A percentile compares a stretch with the other conserved stretches of the same genome.
Evolutionary conservation across 1,140 invertebrate species (phyloP).

Genomic region (Cherax quadricarinatus): DNA sequence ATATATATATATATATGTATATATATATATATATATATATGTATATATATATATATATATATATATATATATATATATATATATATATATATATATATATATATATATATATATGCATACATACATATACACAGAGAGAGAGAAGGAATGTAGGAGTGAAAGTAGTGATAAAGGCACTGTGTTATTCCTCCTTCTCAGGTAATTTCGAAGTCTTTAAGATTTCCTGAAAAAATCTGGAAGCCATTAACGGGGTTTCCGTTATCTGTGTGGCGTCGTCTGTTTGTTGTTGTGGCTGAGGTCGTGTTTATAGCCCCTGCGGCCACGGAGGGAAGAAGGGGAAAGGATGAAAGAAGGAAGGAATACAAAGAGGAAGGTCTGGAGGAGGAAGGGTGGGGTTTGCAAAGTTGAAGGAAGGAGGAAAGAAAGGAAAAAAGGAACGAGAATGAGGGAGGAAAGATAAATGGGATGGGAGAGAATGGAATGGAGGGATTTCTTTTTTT

Average conservation of each 20-base stretch:
- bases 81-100: too few species aligned
- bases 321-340: not conserved
- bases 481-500: not conserved
- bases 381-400: not conserved
- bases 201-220: not conserved
- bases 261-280: not conserved
- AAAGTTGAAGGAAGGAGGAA: not conserved
- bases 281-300: not conserved
- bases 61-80: too few species aligned
- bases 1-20: too few species aligned
- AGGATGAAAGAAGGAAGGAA: not conserved
- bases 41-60: too few species aligned
- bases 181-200: not conserved
- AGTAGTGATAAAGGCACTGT: not conserved
- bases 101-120: too few species aligned
- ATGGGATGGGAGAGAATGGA: not conserved
- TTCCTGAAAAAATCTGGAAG: not conserved
- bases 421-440: too few species aligned
- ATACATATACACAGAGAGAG: not conserved
- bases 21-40: too few species aligned
- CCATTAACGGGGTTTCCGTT: not conserved
- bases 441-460: not conserved
- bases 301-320: not conserved
- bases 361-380: not conserved
- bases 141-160: not conserved